Conservation (phyloP, 2,797 vertebrate genomes). For the Mormyrus proboscirostris region DNA sequence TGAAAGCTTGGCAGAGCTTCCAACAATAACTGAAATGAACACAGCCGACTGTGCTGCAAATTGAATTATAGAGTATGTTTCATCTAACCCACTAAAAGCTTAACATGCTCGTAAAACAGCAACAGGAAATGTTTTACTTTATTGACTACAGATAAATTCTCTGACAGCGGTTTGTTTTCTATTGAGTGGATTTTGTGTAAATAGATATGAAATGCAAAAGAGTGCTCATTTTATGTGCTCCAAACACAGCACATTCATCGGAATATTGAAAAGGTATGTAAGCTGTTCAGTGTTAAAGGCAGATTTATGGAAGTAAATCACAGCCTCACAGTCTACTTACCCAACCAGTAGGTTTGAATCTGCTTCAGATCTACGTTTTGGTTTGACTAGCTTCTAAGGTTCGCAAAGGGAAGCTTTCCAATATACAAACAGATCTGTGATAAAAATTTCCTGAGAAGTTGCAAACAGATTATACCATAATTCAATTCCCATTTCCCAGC, state of each 20-base stretch:
- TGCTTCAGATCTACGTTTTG: background rate
- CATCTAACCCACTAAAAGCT: background rate
- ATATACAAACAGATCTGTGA: slow-evolving; percentile 10
- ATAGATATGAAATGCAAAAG: background rate
- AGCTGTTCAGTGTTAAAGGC: background rate
- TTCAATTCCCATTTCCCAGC: background rate
- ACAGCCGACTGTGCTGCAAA: background rate
- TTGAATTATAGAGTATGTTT: background rate
- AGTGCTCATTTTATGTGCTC: background rate
- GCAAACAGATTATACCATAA: background rate
- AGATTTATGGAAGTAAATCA: background rate
- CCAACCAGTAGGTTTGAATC: background rate
- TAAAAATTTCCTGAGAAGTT: background rate
- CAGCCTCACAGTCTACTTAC: background rate
- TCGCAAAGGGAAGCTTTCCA: background rate
- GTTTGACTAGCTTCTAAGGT: background rate
- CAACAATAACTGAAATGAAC: background rate
- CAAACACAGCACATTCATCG: background rate
- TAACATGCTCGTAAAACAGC: background rate
- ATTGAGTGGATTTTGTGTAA: background rate
- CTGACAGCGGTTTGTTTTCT: background rate
- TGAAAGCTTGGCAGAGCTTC: background rate
- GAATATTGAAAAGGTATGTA: slow-evolving; percentile 1
- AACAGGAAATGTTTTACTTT: slow-evolving; percentile 3
- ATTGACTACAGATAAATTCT: background rate